Evolutionary conservation across 1,140 invertebrate genomes (phyloP), one percentile per base, ranked within the genome.

Genomic region (Drosophila persimilis): DNA sequence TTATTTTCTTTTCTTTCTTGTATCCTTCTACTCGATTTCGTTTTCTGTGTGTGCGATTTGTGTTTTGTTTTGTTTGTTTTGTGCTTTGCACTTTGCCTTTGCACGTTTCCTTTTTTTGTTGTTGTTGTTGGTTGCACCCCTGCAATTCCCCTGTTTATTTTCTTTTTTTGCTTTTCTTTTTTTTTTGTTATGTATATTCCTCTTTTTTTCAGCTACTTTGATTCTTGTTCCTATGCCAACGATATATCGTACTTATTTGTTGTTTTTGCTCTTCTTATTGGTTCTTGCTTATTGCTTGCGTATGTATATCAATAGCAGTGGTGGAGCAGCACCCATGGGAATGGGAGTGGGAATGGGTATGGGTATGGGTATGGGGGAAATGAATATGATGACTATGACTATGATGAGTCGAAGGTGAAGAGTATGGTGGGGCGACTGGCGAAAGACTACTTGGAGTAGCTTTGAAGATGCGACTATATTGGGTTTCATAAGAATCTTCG

Each of bases 61-160:
- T 53, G 67, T 54, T 56, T 46, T 61, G 55, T 75, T 59, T 39
- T 67, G 53, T 75, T 76, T 76, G 55, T 76, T 69, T 69, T 75
- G 50, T 76, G 54, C 60, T 70, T 66, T 75, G 61, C 63, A 76
- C 71, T 61, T 75, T 69, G 54, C 73, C 73, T 52, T 61, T 45
- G 22, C 46, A 15, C 11, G n/a, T 44, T 70, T n/a, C 35, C 11
- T 11, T 59, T 26, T 26, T 0, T 53, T 69, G 59, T 75, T 55
- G 44, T 44, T 70, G 26, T 69, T 60, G 51, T 26, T 39, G 63
- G 44, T 69, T 76, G 72, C 72, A 75, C 72, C 73, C 47, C 56
- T 76, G 73, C 72, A 51, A 69, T 56, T 48, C 15, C 44, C 63
- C 61, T 72, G 22, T 61, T 46, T 41, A 24, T 26, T n/a, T 9